These are phyloP conservation scores for Rutpela maculata DNA, from an alignment of 2,888 invertebrate species.

Conservation along the genomic window DNA sequence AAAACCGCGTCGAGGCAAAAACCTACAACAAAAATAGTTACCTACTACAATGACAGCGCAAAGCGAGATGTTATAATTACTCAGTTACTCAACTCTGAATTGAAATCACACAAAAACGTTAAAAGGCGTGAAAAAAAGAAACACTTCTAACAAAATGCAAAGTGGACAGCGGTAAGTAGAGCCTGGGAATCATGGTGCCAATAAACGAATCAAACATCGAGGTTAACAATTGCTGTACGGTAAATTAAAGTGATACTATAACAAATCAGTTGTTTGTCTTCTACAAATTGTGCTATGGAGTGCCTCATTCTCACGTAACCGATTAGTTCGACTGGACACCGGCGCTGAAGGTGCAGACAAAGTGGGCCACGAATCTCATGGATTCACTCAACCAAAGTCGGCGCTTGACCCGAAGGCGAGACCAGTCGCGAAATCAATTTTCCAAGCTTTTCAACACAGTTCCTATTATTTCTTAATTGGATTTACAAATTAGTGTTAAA, in stretches of 20 bases:
- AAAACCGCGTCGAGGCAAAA: not conserved
- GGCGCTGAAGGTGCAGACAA: not conserved
- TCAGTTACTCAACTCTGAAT: not conserved
- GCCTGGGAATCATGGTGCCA: constrained; percentile 36
- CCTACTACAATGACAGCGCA: not conserved
- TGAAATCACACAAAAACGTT: not conserved
- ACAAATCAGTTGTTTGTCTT: constrained; percentile 52
- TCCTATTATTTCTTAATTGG: too few relatives aligned
- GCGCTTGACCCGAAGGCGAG: not conserved
- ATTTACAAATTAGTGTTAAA: too few relatives aligned
- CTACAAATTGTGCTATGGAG: constrained; percentile 36
- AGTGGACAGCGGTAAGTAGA: constrained; percentile 27
- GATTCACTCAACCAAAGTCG: not conserved
- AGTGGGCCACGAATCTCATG: constrained; percentile 24
- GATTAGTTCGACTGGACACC: not conserved
- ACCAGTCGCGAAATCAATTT: not conserved
- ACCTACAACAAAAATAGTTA: not conserved
- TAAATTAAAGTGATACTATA: constrained; percentile 57
- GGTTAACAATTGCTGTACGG: constrained; percentile 57
- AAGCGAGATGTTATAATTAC: not conserved
- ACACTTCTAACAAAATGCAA: constrained; percentile 22
- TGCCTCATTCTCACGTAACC: constrained; percentile 35
- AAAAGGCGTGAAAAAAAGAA: constrained; percentile 20
- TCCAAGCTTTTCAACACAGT: not conserved
- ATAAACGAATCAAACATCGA: constrained; percentile 45